These are phyloP conservation scores for Gymnocephalus cernua DNA, from an alignment of 2,113 vertebrate species.

Conservation along the genomic window DNA sequence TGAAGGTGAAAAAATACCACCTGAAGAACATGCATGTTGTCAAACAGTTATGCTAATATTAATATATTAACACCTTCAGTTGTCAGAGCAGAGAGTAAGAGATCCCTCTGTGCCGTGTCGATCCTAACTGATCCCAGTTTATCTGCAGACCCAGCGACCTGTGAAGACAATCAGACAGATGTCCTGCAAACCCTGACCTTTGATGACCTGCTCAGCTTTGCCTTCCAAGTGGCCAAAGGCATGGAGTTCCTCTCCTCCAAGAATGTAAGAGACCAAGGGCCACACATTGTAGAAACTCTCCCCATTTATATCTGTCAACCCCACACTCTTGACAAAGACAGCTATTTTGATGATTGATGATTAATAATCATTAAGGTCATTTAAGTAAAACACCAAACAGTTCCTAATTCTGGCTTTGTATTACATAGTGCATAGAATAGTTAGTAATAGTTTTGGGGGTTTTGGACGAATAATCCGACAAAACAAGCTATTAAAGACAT, in stretches of 20 bases:
- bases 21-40: not conserved
- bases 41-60: not conserved
- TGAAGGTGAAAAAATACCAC: conserved; percentile 69
- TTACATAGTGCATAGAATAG: not conserved
- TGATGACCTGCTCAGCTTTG: conserved; percentile 94
- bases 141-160: conserved; percentile 48
- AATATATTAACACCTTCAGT: not conserved
- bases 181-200: conserved; percentile 91
- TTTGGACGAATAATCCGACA: not conserved
- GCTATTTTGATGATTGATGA: not conserved
- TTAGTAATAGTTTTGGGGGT: not conserved
- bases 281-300: not conserved
- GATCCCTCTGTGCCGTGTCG: not conserved
- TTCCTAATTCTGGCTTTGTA: not conserved
- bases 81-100: not conserved
- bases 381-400: too few relatives aligned
- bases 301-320: not conserved
- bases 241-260: conserved; percentile 97
- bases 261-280: conserved; percentile 83
- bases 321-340: not conserved
- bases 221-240: conserved; percentile 95
- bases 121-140: not conserved
- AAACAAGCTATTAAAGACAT: not conserved
- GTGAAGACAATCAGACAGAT: conserved; percentile 69
- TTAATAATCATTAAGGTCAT: not conserved